Evolutionary conservation across 2,797 vertebrate species (phyloP), one percentile per base, ranked within the genome.

Genomic region (Diplodus sargus): DNA sequence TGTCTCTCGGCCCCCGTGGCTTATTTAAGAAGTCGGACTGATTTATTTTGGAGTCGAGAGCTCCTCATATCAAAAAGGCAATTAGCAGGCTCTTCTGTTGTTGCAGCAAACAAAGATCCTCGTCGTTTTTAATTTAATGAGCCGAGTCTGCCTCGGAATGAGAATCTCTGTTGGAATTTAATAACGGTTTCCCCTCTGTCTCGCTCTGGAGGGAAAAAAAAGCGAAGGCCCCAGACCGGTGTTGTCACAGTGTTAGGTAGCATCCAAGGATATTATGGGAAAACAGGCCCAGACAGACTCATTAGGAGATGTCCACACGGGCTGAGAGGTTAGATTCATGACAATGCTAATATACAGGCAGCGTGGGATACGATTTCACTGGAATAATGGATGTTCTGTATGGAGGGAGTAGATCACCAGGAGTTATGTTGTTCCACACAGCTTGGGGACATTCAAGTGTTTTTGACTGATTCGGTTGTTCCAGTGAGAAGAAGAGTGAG

Each of bases 191-290:
- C 86, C 81, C 74, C 86, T 82, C 84, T 48, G 85, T 84, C 88
- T 86, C 22, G 70, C 61, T 74, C 77, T 59, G 82, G 39, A 78
- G 73, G 83, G 86, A 73, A 60, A 45, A 82, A 88, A 79, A 71
- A 60, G 71, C 79, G 34, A 13, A 60, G 69, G 53, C 69, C 80
- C 85, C 83, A 76, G 80, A 73, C 85, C 79, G 76, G 84, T 95
- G 94, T 95, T 95, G 91, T 93, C 85, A 89, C 85, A 94, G 93
- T 91, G 88, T 94, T 92, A 87, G 88, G 91, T 92, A 85, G 87
- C 87, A 84, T 92, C 69, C 70, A 78, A 80, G 82, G 77, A 90
- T 87, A 85, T 92, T 86, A 89, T 86, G 85, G 79, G 54, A 91
- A 92, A 95, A 90, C 89, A 93, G 72, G 71, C 83, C 80, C 83